phyloP scores from a whole-genome alignment of 1,140 invertebrate species.

The Stenopsyche tienmushanensis region DNA sequence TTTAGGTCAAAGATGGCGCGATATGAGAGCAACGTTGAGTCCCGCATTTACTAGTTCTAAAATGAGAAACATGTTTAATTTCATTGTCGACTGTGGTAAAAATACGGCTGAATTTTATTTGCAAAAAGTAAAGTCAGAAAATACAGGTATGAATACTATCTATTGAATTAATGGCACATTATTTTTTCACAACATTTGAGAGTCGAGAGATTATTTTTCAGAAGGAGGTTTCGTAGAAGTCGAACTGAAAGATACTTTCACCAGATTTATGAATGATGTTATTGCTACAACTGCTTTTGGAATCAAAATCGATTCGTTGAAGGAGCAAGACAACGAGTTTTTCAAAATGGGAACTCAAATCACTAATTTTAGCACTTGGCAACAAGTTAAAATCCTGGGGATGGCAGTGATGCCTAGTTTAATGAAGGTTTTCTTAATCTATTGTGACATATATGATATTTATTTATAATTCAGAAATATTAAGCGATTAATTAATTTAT shows the following conservation, averaged over 20 bases:
- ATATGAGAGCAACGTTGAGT: slow-evolving; percentile 8
- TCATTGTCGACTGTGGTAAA: neutral
- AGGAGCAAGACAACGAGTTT: slow-evolving; percentile 36
- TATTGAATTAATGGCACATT: neutral
- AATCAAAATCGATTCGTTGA: slow-evolving; percentile 37
- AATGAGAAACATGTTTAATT: slow-evolving; percentile 3
- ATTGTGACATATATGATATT: neutral
- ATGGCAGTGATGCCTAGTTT: neutral
- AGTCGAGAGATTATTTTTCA: neutral
- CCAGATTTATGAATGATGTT: slow-evolving; percentile 33
- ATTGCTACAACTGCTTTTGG: slow-evolving; percentile 40
- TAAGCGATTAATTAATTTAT: neutral
- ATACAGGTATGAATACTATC: neutral
- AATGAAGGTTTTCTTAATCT: neutral
- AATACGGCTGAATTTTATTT: neutral
- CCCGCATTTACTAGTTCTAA: neutral
- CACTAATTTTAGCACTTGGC: neutral
- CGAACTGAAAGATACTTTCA: slow-evolving; percentile 34
- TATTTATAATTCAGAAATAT: neutral
- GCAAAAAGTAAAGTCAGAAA: neutral
- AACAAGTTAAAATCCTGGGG: neutral
- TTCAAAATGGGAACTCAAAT: slow-evolving; percentile 12
- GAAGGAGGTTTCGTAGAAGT: slow-evolving; percentile 24
- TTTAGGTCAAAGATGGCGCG: neutral
- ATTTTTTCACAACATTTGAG: neutral